Percentiles rank a stretch among this genome's conserved stretches.
These are phyloP conservation scores for Latrodectus hesperus DNA, from an alignment of 2,888 invertebrate genomes.

Conservation along the genomic window DNA sequence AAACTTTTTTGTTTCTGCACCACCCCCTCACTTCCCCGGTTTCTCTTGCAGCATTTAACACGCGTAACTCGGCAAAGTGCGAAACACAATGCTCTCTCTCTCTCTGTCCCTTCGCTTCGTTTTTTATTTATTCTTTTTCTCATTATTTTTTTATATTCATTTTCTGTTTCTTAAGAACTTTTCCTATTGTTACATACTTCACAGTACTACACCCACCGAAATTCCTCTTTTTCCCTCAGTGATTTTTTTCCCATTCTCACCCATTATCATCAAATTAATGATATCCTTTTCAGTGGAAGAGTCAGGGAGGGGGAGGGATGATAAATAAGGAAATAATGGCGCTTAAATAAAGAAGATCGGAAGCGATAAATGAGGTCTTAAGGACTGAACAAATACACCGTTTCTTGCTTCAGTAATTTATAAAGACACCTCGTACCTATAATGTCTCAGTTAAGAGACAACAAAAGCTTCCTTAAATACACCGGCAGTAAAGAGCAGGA, in stretches of 20 bases:
- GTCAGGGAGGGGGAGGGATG: slow-evolving; percentile 22
- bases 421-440: slow-evolving; percentile 41
- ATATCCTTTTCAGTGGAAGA: slow-evolving; percentile 28
- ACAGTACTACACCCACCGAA: slow-evolving; percentile 53
- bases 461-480: background rate
- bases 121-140: slow-evolving; percentile 13
- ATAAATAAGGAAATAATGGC: slow-evolving; percentile 65
- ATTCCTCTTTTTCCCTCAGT: slow-evolving; percentile 17
- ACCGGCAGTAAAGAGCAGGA: background rate
- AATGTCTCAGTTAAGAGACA: slow-evolving; percentile 56
- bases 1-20: slow-evolving; percentile 11
- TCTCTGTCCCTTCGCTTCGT: slow-evolving; percentile 35
- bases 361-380: slow-evolving; percentile 44
- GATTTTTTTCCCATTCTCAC: slow-evolving; percentile 9
- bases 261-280: slow-evolving; percentile 62
- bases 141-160: slow-evolving; percentile 28
- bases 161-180: slow-evolving; percentile 24
- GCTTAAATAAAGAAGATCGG: slow-evolving; percentile 45
- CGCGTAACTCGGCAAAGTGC: slow-evolving; percentile 61
- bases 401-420: slow-evolving; percentile 24
- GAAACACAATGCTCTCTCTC: slow-evolving; percentile 60
- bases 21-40: background rate
- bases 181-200: slow-evolving; percentile 33
- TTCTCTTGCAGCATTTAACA: slow-evolving; percentile 30
- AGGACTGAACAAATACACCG: slow-evolving; percentile 44